These are phyloP conservation scores for Pelobates cultripes DNA, from an alignment of 2,797 vertebrate genomes.

Conservation along the genomic window DNA sequence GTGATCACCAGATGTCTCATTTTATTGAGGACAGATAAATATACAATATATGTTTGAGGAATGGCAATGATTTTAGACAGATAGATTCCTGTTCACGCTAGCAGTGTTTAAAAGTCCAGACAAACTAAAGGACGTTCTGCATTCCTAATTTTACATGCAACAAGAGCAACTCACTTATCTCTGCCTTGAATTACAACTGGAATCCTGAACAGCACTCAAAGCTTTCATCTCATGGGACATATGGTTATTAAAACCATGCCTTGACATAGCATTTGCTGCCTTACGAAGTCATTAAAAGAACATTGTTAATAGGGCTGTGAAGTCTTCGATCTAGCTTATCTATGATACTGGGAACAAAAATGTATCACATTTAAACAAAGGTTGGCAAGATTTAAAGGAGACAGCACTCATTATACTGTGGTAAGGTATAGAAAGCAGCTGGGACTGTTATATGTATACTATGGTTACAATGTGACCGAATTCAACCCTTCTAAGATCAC, in stretches of 20 bases:
- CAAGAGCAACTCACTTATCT: neutral
- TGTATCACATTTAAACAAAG: constrained; percentile 5
- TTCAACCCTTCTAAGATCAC: no score
- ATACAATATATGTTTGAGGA: no score
- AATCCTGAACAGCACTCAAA: neutral
- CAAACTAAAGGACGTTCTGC: neutral
- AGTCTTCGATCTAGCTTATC: constrained; percentile 21
- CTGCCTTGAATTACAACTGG: constrained; percentile 13
- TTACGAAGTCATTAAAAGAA: constrained; percentile 18
- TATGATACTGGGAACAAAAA: constrained; percentile 5
- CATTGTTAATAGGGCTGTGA: constrained; percentile 19
- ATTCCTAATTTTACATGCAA: constrained; percentile 11
- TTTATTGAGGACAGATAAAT: no score
- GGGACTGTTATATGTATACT: no score
- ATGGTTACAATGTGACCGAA: no score
- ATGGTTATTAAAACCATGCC: constrained; percentile 12
- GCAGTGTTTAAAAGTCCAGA: neutral
- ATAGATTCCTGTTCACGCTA: neutral
- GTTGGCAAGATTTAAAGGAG: neutral
- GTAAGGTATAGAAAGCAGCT: no score
- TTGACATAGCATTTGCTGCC: constrained; percentile 1
- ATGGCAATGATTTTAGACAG: no score
- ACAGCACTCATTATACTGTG: neutral
- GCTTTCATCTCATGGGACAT: constrained; percentile 18
- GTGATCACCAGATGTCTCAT: no score